phyloP scores from a whole-genome alignment of 2,797 vertebrate genomes.

The Diplodus puntazzo region DNA sequence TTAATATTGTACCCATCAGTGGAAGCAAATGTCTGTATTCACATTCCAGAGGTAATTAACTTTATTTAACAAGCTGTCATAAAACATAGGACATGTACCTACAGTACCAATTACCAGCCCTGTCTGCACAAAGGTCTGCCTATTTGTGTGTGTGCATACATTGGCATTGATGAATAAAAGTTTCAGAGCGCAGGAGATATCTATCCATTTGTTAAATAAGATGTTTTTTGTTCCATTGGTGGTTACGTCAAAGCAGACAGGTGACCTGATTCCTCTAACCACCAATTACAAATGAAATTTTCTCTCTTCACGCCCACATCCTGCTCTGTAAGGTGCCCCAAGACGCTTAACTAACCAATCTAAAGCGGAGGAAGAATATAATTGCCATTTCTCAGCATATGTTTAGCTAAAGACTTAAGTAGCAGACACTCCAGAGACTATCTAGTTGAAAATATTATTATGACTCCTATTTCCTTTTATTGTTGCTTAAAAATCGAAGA shows the following conservation, averaged over 20 bases:
- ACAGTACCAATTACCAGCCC: constrained; percentile 9
- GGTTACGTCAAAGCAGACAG: constrained; percentile 28
- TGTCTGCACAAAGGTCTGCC: background rate
- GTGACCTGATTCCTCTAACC: constrained; percentile 41
- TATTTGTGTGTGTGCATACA: background rate
- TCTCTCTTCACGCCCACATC: constrained; percentile 38
- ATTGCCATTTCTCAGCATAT: constrained; percentile 44
- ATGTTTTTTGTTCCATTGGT: constrained; percentile 37
- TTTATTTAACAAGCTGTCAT: background rate
- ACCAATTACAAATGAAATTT: constrained; percentile 60
- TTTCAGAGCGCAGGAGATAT: background rate
- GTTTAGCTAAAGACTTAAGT: constrained; percentile 41
- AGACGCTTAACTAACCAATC: constrained; percentile 42
- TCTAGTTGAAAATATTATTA: background rate
- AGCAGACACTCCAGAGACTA: constrained; percentile 25
- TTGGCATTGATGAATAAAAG: constrained; percentile 32
- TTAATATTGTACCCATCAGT: background rate
- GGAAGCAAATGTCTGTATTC: background rate
- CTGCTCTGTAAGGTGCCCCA: constrained; percentile 30
- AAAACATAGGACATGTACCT: background rate
- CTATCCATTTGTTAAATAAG: constrained; percentile 22
- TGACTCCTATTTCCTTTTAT: background rate
- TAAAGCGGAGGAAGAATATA: constrained; percentile 27
- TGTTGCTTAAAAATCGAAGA: background rate
- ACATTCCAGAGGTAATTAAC: constrained; percentile 9